Percentiles rank a stretch among this genome's conserved stretches.
phyloP scores from a whole-genome alignment of 2,888 invertebrate species.

The Drosophila buzzatii region DNA sequence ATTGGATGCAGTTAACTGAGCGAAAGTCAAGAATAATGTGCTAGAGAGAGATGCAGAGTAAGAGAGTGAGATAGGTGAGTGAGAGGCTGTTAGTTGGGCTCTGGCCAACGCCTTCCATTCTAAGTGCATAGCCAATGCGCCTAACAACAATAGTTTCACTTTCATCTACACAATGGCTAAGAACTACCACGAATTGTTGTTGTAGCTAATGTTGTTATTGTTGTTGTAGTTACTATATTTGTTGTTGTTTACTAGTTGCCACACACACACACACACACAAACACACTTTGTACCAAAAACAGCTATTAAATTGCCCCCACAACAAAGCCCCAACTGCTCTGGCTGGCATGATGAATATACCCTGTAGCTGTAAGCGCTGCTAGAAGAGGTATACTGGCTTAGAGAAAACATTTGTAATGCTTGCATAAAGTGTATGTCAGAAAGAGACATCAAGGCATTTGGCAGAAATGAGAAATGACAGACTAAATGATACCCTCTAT shows the following conservation, averaged over 20 bases:
- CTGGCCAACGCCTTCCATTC: conserved; percentile 43
- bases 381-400: not conserved
- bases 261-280: conserved; percentile 7
- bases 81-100: not conserved
- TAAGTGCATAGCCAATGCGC: conserved; percentile 52
- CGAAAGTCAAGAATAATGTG: conserved; percentile 69
- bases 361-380: not conserved
- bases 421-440: too few relatives aligned
- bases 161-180: conserved; percentile 64
- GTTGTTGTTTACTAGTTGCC: conserved; percentile 34
- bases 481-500: too few relatives aligned
- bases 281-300: conserved; percentile 25
- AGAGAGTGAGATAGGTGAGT: not conserved
- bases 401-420: not conserved
- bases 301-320: conserved; percentile 35
- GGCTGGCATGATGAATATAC: conserved; percentile 27
- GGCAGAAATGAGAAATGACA: too few relatives aligned
- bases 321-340: conserved; percentile 16
- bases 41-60: conserved; percentile 13
- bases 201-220: conserved; percentile 26
- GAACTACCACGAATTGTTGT: conserved; percentile 39
- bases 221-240: conserved; percentile 30
- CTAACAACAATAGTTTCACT: conserved; percentile 62
- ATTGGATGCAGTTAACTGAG: conserved; percentile 62
- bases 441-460: too few relatives aligned